These are phyloP conservation scores for Lymantria dispar DNA, from an alignment of 2,888 invertebrate species.

Conservation along the genomic window DNA sequence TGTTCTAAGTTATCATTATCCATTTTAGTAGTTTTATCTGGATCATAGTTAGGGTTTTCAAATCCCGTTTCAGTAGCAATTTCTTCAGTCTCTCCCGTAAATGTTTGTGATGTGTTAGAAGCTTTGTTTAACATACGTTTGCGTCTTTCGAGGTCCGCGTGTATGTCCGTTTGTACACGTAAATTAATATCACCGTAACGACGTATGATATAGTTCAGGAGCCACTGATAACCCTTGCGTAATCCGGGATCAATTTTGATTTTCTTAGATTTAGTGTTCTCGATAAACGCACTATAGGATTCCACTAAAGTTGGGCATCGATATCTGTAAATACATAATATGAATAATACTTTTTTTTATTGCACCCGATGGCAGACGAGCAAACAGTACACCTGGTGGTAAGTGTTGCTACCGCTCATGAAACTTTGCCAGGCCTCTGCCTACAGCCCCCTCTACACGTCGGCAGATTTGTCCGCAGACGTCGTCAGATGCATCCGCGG, in stretches of 20 bases:
- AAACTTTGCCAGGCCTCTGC: too few species aligned
- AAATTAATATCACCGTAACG: conserved; percentile 84
- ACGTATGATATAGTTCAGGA: conserved; percentile 86
- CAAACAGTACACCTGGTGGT: too few species aligned
- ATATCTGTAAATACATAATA: conserved; percentile 60
- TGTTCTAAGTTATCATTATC: conserved; percentile 40
- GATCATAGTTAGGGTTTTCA: conserved; percentile 69
- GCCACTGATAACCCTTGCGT: conserved; percentile 87
- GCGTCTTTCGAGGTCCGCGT: conserved; percentile 78
- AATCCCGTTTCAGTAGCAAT: conserved; percentile 73
- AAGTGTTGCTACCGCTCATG: too few species aligned
- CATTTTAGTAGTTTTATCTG: conserved; percentile 36
- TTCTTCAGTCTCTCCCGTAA: conserved; percentile 57
- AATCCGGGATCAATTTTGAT: conserved; percentile 85
- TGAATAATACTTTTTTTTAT: too few species aligned
- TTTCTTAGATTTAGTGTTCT: conserved; percentile 56
- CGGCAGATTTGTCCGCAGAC: too few species aligned
- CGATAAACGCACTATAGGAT: conserved; percentile 82
- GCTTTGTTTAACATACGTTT: conserved; percentile 61
- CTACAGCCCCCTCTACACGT: too few species aligned
- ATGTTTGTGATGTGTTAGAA: conserved; percentile 61
- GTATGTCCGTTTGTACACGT: conserved; percentile 85
- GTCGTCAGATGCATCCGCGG: too few species aligned
- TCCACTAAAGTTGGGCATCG: conserved; percentile 92
- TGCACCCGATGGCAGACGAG: too few species aligned